Percentiles rank a stretch among this genome's conserved stretches.
Conservation (phyloP, 1,140 invertebrate genomes). For the Rhagoletis zephyria region DNA sequence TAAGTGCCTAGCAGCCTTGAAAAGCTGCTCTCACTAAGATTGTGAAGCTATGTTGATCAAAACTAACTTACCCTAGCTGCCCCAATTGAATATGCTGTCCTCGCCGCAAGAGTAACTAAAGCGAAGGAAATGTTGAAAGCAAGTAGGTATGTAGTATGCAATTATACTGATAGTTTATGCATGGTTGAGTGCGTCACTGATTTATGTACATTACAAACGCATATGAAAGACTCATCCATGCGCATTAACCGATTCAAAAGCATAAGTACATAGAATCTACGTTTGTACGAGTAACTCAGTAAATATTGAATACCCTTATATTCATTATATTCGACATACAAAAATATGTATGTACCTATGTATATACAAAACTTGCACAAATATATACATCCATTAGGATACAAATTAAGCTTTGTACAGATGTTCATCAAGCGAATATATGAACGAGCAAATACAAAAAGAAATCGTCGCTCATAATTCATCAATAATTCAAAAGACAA, state of each 20-base stretch:
- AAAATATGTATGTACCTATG: neutral
- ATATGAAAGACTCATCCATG: too few species aligned
- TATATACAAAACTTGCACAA: neutral
- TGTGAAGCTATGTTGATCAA: neutral
- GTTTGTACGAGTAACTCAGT: neutral
- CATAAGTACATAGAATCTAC: neutral
- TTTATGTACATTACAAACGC: slow-evolving; percentile 14
- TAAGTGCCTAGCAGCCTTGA: slow-evolving; percentile 20
- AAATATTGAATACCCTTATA: slow-evolving; percentile 20
- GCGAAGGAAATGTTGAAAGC: neutral
- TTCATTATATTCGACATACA: neutral
- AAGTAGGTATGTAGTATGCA: neutral
- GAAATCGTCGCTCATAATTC: slow-evolving; percentile 26
- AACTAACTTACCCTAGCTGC: neutral
- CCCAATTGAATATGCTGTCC: neutral
- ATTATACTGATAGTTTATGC: neutral
- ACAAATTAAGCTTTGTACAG: slow-evolving; percentile 23
- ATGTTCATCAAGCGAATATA: neutral
- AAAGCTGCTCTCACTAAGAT: neutral
- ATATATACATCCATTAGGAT: neutral
- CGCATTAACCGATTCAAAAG: neutral
- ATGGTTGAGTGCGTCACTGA: neutral
- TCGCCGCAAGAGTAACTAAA: neutral
- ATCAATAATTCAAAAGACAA: slow-evolving; percentile 54
- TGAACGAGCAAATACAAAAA: neutral